phyloP scores from a whole-genome alignment of 2,113 vertebrate genomes.

The Aegotheles bennettii region DNA sequence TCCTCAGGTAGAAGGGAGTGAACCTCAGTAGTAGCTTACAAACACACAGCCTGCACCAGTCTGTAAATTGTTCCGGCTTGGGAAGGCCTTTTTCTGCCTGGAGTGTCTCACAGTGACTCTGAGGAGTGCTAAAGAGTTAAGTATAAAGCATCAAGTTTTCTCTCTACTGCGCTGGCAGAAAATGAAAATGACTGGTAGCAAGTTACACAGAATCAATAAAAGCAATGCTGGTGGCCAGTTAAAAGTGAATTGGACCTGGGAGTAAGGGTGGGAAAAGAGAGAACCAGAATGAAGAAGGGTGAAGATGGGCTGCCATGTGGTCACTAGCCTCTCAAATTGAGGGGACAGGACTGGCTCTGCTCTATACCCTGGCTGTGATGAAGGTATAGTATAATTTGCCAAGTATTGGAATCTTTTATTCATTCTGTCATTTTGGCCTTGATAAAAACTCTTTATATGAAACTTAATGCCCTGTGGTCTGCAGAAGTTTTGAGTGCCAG shows the following conservation, averaged over 20 bases:
- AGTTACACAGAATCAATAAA: background rate
- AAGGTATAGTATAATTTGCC: background rate
- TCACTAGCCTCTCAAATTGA: background rate
- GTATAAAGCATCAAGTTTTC: background rate
- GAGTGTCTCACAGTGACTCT: background rate
- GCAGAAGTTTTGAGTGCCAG: background rate
- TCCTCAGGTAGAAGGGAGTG: background rate
- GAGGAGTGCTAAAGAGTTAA: background rate
- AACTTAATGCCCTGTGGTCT: background rate
- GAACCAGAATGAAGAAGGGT: background rate
- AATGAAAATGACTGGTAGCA: background rate
- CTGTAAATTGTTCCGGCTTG: background rate
- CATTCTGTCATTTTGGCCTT: background rate
- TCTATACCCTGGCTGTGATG: background rate
- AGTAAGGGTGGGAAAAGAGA: background rate
- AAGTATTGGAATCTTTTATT: background rate
- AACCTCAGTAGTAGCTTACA: background rate
- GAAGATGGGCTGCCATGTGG: background rate
- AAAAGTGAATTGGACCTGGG: background rate
- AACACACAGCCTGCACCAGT: background rate
- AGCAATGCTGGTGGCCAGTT: background rate
- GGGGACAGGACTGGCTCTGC: background rate
- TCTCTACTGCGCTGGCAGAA: background rate
- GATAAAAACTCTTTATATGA: background rate
- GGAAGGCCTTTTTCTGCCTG: background rate